Evolutionary conservation across 1,140 invertebrate species (phyloP).

Genomic region (Medauroidea extradentata): DNA sequence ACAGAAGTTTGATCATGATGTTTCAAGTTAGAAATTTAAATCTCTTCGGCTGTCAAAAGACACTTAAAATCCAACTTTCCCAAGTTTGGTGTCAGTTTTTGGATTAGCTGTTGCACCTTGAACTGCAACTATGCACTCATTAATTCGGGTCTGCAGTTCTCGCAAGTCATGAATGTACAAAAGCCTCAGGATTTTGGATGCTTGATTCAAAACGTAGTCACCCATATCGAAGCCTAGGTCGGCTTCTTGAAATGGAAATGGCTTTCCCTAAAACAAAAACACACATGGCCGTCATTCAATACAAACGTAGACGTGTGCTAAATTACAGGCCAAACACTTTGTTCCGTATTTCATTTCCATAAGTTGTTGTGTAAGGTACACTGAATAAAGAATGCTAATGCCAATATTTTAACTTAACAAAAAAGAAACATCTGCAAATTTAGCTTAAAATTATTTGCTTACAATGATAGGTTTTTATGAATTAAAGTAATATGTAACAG

Average conservation of each 20-base stretch:
- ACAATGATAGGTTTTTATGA: too few relatives aligned
- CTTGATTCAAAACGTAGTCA: conserved; percentile 69
- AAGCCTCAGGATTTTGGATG: conserved; percentile 76
- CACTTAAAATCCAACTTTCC: conserved; percentile 77
- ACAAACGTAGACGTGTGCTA: too few relatives aligned
- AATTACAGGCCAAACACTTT: too few relatives aligned
- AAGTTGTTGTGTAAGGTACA: too few relatives aligned
- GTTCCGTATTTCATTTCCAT: too few relatives aligned
- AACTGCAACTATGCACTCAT: conserved; percentile 87
- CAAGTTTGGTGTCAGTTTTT: conserved; percentile 91
- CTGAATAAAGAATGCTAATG: too few relatives aligned
- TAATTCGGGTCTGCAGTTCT: conserved; percentile 90
- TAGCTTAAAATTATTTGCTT: too few relatives aligned
- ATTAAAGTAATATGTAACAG: too few relatives aligned
- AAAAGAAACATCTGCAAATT: too few relatives aligned
- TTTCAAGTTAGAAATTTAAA: not conserved
- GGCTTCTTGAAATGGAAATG: conserved; percentile 61
- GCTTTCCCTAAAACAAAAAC: conserved; percentile 51
- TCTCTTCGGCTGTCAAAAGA: not conserved
- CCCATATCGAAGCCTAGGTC: conserved; percentile 63
- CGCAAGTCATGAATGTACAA: conserved; percentile 88
- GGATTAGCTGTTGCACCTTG: conserved; percentile 94
- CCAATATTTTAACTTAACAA: too few relatives aligned
- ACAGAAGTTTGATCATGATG: too few relatives aligned
- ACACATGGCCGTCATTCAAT: too few relatives aligned